Percentiles rank a stretch among this genome's conserved stretches.
These are phyloP conservation scores for Anneissia japonica DNA, from an alignment of 35 echinoderm and acorn worm species.

Conservation along the genomic window DNA sequence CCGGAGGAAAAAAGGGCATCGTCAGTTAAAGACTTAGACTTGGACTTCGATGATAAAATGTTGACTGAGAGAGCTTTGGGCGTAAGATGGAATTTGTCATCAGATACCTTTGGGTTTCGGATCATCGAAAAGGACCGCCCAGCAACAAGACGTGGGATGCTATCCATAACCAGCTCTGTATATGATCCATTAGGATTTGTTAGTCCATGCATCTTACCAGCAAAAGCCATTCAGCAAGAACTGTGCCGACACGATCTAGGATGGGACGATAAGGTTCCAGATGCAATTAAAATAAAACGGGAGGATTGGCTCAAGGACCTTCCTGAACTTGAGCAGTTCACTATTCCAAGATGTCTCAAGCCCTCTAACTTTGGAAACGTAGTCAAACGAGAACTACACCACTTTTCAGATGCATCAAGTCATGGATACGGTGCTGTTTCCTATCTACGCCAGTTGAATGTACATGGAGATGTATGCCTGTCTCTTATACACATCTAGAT, in stretches of 20 bases:
- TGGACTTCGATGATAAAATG: neutral
- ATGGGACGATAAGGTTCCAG: slow-evolving; percentile 42
- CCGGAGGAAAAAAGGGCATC: no score
- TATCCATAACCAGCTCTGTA: slow-evolving; percentile 31
- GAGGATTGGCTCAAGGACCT: slow-evolving; percentile 43
- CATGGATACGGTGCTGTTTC: slow-evolving; percentile 39
- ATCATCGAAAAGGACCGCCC: slow-evolving; percentile 24
- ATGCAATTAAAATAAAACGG: slow-evolving; percentile 7
- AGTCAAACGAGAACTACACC: slow-evolving; percentile 35
- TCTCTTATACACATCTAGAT: no score
- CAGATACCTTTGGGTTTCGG: slow-evolving; percentile 23
- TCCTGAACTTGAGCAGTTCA: slow-evolving; percentile 18
- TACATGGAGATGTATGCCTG: neutral
- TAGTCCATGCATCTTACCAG: slow-evolving; percentile 26
- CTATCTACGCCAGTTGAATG: slow-evolving; percentile 33
- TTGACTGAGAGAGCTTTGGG: slow-evolving; percentile 41
- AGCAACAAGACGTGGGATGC: slow-evolving; percentile 39
- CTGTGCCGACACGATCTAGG: slow-evolving; percentile 6
- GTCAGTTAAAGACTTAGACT: no score
- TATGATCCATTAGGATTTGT: slow-evolving; percentile 53
- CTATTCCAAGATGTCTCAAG: slow-evolving; percentile 43
- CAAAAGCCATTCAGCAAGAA: slow-evolving; percentile 48
- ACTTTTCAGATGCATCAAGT: slow-evolving; percentile 67
- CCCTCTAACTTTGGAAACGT: neutral
- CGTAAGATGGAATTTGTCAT: slow-evolving; percentile 27